These are phyloP conservation scores for Oostethus manadensis DNA, from an alignment of 2,113 vertebrate species.

Conservation along the genomic window DNA sequence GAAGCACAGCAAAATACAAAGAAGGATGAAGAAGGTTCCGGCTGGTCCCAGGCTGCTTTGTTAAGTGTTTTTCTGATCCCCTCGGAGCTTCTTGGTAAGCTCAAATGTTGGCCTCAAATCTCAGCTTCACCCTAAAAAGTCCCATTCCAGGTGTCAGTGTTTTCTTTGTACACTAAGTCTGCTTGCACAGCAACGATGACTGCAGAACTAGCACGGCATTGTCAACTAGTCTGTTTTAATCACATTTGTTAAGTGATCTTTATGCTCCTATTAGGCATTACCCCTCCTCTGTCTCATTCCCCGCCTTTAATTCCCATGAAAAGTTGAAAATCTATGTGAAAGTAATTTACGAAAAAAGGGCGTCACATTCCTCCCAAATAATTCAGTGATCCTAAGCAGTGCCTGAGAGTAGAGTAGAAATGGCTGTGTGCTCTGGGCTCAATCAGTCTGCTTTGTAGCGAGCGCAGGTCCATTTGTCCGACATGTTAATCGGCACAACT, in stretches of 20 bases:
- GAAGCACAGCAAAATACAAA: constrained; percentile 27
- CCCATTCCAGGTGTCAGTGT: constrained; percentile 29
- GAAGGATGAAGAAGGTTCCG: constrained; percentile 46
- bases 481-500: constrained; percentile 59
- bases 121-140: constrained; percentile 38
- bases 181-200: constrained; percentile 26
- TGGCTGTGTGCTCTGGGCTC: constrained; percentile 49
- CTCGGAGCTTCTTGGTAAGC: constrained; percentile 47
- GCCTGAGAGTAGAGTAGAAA: constrained; percentile 43
- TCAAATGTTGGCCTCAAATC: constrained; percentile 54
- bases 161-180: constrained; percentile 33
- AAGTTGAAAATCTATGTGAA: constrained; percentile 47
- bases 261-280: constrained; percentile 14
- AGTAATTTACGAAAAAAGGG: constrained; percentile 62
- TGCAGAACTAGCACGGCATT: constrained; percentile 22
- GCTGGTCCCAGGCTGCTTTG: constrained; percentile 50
- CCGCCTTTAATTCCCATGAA: constrained; percentile 36
- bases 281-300: constrained; percentile 13
- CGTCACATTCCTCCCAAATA: constrained; percentile 64
- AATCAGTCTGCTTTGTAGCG: constrained; percentile 61
- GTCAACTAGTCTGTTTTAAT: constrained; percentile 27
- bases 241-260: constrained; percentile 20
- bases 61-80: constrained; percentile 54
- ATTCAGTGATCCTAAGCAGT: constrained; percentile 50
- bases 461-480: constrained; percentile 58